Percentiles rank a stretch among this genome's conserved stretches.
Evolutionary conservation across 2,888 invertebrate genomes (phyloP).

Genomic region (Oscheius myriophilus): DNA sequence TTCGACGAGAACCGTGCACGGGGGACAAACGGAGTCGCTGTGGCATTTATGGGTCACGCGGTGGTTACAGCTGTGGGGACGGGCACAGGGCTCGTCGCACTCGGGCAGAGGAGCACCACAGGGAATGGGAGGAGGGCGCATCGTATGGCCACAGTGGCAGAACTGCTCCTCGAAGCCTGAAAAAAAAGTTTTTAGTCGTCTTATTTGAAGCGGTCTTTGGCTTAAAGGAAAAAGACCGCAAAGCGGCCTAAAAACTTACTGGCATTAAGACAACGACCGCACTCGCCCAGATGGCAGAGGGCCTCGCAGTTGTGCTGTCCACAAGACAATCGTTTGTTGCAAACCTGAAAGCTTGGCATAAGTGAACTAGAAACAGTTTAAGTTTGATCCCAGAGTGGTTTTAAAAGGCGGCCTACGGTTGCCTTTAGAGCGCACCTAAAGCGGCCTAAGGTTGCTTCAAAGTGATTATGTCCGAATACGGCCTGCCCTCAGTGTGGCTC

Average conservation of each 20-base stretch:
- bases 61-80: constrained; percentile 78
- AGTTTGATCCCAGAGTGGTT: too few species aligned
- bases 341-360: constrained; percentile 72
- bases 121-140: constrained; percentile 88
- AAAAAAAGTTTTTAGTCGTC: constrained; percentile 32
- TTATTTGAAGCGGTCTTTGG: too few species aligned
- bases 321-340: constrained; percentile 82
- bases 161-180: constrained; percentile 85
- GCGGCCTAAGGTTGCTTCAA: too few species aligned
- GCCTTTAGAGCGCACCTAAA: too few species aligned
- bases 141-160: constrained; percentile 88
- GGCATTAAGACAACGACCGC: constrained; percentile 82
- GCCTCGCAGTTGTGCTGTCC: constrained; percentile 87
- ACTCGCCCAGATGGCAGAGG: constrained; percentile 88
- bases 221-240: too few species aligned
- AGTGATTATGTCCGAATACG: too few species aligned
- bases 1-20: constrained; percentile 86
- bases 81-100: constrained; percentile 83
- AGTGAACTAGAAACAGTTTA: too few species aligned
- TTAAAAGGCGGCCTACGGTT: too few species aligned
- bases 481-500: too few species aligned
- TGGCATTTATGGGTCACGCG: constrained; percentile 74
- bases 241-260: constrained; percentile 75
- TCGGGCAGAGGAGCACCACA: constrained; percentile 88
- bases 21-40: constrained; percentile 80